Base-by-base conservation (phyloP, 2,113 vertebrate species). In the Gallinago paraguaiae region DNA sequence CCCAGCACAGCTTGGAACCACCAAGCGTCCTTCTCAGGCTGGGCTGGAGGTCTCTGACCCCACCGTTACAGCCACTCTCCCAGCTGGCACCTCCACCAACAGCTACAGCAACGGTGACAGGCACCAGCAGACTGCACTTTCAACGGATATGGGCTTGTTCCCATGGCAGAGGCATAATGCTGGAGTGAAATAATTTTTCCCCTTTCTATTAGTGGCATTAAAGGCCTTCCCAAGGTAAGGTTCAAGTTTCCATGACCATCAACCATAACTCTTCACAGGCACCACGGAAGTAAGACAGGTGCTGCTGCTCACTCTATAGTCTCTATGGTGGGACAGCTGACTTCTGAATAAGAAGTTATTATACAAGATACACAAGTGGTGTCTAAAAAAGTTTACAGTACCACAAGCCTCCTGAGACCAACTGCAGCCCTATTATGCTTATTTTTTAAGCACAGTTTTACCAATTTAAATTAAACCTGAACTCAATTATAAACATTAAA, bases 61-160 rank as follows among this genome's bases (percentile, higher is more conserved):
- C 24, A 6, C 31, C 18, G 0, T 0, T 9, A 4, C 30, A 33
- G 48, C 53, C 1, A 0, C 31, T 35, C 10, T 59, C 70, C 60
- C 6, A 0, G 57, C 37, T 4, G 11, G 53, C 46, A 50, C 16
- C 25, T 28, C 35, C 57, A 14, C 7, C 39, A 25, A 54, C n/a
- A 65, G 39, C 59, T 53, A 31, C 39, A 41, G 68, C 43, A 72
- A 56, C 25, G 15, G 45, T 6, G 54, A 50, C 19, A 23, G 35
- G 28, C 24, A 60, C 54, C 69, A 43, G 25, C 33, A 60, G 24
- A 8, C n/a, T 14, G 28, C 75, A 43, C 10, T 4, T 22, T 37
- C 37, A 24, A 43, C 20, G 13, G 10, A 4, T 9, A 54, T 0
- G 0, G 14, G 33, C 46, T 78, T 63, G 27, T 24, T 94, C 41